A percentile compares a stretch with the other conserved stretches of the same genome.
Conservation (phyloP, 2,888 invertebrate genomes). For the Pseudococcus jackbeardsleyi region DNA sequence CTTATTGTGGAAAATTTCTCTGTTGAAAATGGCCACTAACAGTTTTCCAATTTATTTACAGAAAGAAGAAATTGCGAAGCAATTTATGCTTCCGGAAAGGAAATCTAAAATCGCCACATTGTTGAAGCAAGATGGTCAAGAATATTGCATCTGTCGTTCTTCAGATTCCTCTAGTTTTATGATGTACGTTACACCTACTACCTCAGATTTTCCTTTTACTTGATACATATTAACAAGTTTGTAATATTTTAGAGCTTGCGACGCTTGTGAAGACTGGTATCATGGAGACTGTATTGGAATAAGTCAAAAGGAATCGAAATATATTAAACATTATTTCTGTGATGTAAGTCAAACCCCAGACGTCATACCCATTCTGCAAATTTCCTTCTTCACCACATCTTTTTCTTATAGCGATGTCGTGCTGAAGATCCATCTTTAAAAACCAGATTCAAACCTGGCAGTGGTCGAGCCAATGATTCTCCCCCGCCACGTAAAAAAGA, state of each 20-base stretch:
- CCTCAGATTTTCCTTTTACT: not conserved
- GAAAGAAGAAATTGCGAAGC: conserved; percentile 91
- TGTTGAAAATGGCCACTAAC: not conserved
- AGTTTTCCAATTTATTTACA: conserved; percentile 69
- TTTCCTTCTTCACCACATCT: conserved; percentile 11
- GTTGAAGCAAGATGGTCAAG: conserved; percentile 89
- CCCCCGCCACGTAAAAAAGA: conserved; percentile 58
- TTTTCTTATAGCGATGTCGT: conserved; percentile 75
- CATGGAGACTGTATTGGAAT: conserved; percentile 98
- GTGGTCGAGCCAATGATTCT: conserved; percentile 59
- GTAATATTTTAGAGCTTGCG: conserved; percentile 82
- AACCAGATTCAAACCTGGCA: conserved; percentile 69
- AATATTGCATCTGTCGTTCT: conserved; percentile 94
- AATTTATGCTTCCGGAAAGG: conserved; percentile 88
- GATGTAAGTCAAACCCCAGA: conserved; percentile 69
- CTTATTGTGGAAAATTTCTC: not conserved
- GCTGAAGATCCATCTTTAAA: conserved; percentile 84
- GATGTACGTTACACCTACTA: conserved; percentile 79
- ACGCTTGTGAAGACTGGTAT: conserved; percentile 98
- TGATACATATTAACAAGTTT: conserved; percentile 66
- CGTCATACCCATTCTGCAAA: no score
- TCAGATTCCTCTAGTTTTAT: conserved; percentile 95
- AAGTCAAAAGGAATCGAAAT: conserved; percentile 91
- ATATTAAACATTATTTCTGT: conserved; percentile 94
- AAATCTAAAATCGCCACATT: conserved; percentile 91